A percentile compares a stretch with the other conserved stretches of the same genome.
These are phyloP conservation scores for Thamnaconus septentrionalis DNA, from an alignment of 2,113 vertebrate genomes.

Conservation along the genomic window DNA sequence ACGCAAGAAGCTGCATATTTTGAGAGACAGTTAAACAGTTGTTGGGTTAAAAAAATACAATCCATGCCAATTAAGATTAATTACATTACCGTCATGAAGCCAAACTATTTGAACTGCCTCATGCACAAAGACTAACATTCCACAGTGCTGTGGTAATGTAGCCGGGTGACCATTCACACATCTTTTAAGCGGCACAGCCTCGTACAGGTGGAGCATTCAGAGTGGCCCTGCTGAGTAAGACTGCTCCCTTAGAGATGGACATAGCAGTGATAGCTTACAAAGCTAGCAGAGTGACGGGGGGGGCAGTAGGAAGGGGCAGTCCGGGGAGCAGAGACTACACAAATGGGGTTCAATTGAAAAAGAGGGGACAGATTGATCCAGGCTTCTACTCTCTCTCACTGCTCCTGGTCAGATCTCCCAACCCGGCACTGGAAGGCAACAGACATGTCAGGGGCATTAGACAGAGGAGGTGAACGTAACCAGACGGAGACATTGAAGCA, in stretches of 20 bases:
- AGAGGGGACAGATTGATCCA: constrained; percentile 57
- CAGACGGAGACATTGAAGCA: constrained; percentile 46
- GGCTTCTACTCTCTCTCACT: constrained; percentile 69
- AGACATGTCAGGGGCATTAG: constrained; percentile 71
- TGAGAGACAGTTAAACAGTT: constrained; percentile 47
- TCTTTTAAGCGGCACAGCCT: constrained; percentile 62
- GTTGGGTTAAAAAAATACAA: constrained; percentile 58
- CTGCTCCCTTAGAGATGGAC: constrained; percentile 52
- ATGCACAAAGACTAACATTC: constrained; percentile 66
- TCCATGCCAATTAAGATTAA: constrained; percentile 50
- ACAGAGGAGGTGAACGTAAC: constrained; percentile 45
- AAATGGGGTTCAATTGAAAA: constrained; percentile 33
- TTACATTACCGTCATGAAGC: constrained; percentile 26
- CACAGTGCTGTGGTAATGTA: constrained; percentile 44
- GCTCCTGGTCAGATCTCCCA: constrained; percentile 68
- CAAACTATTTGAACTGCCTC: constrained; percentile 65
- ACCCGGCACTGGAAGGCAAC: constrained; percentile 72
- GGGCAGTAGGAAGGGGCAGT: constrained; percentile 19
- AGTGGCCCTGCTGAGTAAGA: constrained; percentile 38
- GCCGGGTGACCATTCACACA: constrained; percentile 49
- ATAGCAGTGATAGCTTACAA: constrained; percentile 67
- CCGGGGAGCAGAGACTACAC: constrained; percentile 34
- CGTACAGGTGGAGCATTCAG: constrained; percentile 62
- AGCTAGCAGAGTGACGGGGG: constrained; percentile 48
- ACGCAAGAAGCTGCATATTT: constrained; percentile 58